A percentile compares a stretch with the other conserved stretches of the same genome.
phyloP scores from a whole-genome alignment of 2,797 vertebrate species.

The Microchirus variegatus region DNA sequence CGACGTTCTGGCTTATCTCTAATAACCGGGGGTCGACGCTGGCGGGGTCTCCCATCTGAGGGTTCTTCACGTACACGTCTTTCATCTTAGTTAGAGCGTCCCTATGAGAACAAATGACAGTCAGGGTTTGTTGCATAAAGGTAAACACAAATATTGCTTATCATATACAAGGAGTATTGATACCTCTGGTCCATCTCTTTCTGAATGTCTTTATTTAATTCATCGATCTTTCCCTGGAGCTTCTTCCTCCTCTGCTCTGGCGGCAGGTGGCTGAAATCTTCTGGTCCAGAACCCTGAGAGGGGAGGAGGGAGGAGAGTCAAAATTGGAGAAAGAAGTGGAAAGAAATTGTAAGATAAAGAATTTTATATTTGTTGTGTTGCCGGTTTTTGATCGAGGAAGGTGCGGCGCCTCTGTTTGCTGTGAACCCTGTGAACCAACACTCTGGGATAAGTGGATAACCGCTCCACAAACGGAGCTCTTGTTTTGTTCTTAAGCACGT shows the following conservation, averaged over 20 bases:
- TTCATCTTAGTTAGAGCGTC: slow-evolving; percentile 98
- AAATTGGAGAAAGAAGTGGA: neutral
- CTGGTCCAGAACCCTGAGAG: slow-evolving; percentile 89
- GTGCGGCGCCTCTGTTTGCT: slow-evolving; percentile 50
- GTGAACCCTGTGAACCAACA: slow-evolving; percentile 16
- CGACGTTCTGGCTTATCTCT: slow-evolving; percentile 90
- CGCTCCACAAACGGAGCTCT: neutral
- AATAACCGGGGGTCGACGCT: slow-evolving; percentile 91
- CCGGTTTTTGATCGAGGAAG: slow-evolving; percentile 25
- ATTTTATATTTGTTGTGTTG: slow-evolving; percentile 6
- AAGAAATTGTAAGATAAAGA: slow-evolving; percentile 9
- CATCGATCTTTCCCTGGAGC: slow-evolving; percentile 94
- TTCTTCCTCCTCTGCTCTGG: slow-evolving; percentile 98
- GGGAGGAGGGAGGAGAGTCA: neutral
- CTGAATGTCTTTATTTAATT: slow-evolving; percentile 93
- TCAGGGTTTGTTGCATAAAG: slow-evolving; percentile 4
- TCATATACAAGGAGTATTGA: neutral
- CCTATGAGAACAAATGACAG: slow-evolving; percentile 68
- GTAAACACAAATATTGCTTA: neutral
- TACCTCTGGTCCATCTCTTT: slow-evolving; percentile 98
- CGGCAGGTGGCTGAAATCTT: slow-evolving; percentile 98
- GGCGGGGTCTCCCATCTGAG: slow-evolving; percentile 95
- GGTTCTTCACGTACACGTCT: slow-evolving; percentile 96
- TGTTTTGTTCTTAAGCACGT: slow-evolving; percentile 3
- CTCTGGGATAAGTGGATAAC: slow-evolving; percentile 12